These are phyloP conservation scores for Caenorhabditis inopinata DNA, from an alignment of 1,140 invertebrate species.

Conservation along the genomic window DNA sequence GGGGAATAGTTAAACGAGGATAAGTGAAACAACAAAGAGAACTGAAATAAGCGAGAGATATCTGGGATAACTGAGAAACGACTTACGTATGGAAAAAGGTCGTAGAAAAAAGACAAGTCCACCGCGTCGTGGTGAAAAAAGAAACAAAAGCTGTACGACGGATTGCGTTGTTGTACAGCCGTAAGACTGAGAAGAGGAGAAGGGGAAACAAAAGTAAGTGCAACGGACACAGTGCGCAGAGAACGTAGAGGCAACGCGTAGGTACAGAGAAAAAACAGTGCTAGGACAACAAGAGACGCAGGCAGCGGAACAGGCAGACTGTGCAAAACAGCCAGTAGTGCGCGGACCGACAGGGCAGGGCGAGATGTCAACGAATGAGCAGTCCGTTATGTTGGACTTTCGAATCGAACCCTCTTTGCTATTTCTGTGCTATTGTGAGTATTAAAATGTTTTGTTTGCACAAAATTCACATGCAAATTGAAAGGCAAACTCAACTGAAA, in stretches of 20 bases:
- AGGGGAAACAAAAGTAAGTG: neutral
- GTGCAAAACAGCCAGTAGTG: neutral
- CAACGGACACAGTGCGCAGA: constrained; percentile 29
- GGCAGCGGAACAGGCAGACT: constrained; percentile 1
- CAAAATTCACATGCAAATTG: constrained; percentile 24
- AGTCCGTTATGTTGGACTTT: constrained; percentile 13
- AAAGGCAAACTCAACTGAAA: constrained; percentile 1
- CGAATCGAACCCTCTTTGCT: neutral
- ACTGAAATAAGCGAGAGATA: too few species aligned
- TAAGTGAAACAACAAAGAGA: too few species aligned
- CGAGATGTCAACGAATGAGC: constrained; percentile 8
- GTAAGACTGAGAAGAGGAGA: neutral
- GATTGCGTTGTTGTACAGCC: neutral
- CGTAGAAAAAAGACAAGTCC: neutral
- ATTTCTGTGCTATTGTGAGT: neutral
- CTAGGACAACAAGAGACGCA: neutral
- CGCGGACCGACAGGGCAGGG: neutral
- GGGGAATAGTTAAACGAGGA: too few species aligned
- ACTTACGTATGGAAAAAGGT: neutral
- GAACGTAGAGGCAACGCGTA: constrained; percentile 19
- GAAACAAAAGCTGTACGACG: neutral
- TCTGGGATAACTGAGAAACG: too few species aligned
- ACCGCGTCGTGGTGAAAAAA: neutral
- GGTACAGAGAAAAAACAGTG: neutral
- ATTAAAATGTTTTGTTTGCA: constrained; percentile 25